Evolutionary conservation across 2,113 vertebrate species (phyloP).

Genomic region (Malaclemys terrapin): DNA sequence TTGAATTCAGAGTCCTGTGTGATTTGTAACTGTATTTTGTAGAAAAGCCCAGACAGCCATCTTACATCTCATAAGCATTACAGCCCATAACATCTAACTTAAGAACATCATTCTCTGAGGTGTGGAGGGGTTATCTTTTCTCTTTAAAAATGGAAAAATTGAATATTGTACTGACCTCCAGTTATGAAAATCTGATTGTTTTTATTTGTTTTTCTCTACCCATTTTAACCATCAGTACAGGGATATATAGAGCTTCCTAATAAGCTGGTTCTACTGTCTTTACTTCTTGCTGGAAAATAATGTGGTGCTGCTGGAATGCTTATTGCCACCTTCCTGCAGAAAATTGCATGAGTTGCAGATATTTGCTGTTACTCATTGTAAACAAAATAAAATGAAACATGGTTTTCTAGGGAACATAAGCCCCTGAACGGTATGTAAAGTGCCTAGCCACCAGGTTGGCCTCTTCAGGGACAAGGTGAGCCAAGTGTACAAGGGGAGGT

Average conservation of each 20-base stretch:
- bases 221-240: not conserved
- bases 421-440: not conserved
- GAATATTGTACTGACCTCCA: not conserved
- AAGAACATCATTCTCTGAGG: slow-evolving; percentile 14
- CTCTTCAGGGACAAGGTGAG: not conserved
- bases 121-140: not conserved
- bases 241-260: not conserved
- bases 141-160: not conserved
- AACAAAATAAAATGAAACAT: not conserved
- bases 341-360: not conserved
- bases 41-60: slow-evolving; percentile 1
- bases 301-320: not conserved
- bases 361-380: not conserved
- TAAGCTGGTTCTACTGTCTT: not conserved
- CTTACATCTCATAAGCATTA: not conserved
- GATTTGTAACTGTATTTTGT: not conserved
- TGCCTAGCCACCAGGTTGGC: not conserved
- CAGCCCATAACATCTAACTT: not conserved
- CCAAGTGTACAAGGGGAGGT: not conserved
- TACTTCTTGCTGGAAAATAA: not conserved
- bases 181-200: not conserved
- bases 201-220: not conserved
- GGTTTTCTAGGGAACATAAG: not conserved
- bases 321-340: not conserved
- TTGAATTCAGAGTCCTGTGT: not conserved